Evolutionary conservation across 2,888 invertebrate species (phyloP), one percentile per base, ranked within the genome.

Genomic region (Orthosia cruda): DNA sequence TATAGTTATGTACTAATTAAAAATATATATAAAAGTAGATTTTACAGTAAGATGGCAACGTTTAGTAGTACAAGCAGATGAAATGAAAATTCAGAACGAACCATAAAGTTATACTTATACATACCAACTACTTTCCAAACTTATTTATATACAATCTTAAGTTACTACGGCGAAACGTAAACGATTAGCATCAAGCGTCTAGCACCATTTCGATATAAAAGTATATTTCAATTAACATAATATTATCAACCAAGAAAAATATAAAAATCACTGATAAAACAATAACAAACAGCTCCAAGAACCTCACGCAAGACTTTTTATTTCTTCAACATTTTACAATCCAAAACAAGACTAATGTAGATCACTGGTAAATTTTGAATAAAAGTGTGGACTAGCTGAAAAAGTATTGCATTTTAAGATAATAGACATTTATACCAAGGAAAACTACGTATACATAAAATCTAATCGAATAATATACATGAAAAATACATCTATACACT

Each of bases 181-280:
- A 92, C 90, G 91, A 93, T 89, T 89, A 92, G 92, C 93, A 91
- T 91, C 83, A 93, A 96, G 95, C 96, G 92, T 95, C 96, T 96
- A 96, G 96, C 96, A 96, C 96, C 96, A 96, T 96, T 96, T 94
- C 90, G 93, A 96, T 95, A 95, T 94, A 95, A 93, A 94, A 91
- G 93, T 95, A 95, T 94, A 94, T 93, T 91, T 92, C 91, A 91
- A 93, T 91, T 87, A 95, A 95, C 93, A 96, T 95, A 95, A 96
- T 92, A 95, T 95, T 96, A 95, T 92, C 92, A 96, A 96, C 90
- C 95, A 93, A 94, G 92, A 92, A 93, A 79, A 91, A 94, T 92
- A 94, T 89, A 91, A 85, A 91, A 91, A 83, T 87, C 89, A 91
- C 89, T 89, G 90, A 91, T 91, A 91, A 91, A 94, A 94, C 91